Evolutionary conservation across 2,888 invertebrate genomes (phyloP), one percentile per base, ranked within the genome.

Genomic region (Tinea pellionella): DNA sequence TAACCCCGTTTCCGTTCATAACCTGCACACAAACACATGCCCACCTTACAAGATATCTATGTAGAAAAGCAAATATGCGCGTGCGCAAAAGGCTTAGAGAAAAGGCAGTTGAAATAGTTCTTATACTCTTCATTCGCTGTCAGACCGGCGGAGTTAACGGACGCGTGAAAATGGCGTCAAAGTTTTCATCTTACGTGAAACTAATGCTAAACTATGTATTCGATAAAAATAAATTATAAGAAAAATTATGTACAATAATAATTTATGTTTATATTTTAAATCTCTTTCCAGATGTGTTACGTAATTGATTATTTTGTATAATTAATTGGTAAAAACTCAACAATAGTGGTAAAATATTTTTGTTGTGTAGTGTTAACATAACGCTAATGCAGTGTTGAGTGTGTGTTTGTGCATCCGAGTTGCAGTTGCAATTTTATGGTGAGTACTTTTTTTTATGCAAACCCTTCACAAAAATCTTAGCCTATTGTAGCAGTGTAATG

Each of bases 21-120:
- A 57, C 57, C 57, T 32, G 59, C 59, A 57, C 59, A 61, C 61
- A 37, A 24, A 12, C 53, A 47, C 47, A 13, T 41, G 41, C 41
- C 41, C n/a, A 47, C 47, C n/a, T 47, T 47, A 47, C 47, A 47
- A 47, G 47, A 47, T 42, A 13, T 42, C 42, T 42, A 42, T 47
- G 47, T 47, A 16, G 47, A 2, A 37, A 37, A 37, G 24, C 24
- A 41, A 47, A 47, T 47, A 57, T 60, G 60, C 62, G 58, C 62
- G 55, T 59, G 60, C 57, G 58, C 60, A 78, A 24, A 81, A 81
- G 80, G 80, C 81, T 81, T 81, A 82, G 81, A 79, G 80, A 29
- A n/a, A n/a, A 56, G 32, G 81, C 81, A 73, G 79, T 84, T 84
- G 84, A 80, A 84, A 84, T 82, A 84, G 82, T 84, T 84, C 81